These are phyloP conservation scores for Rhinoptilus africanus DNA, from an alignment of 2,113 vertebrate species.

Conservation along the genomic window DNA sequence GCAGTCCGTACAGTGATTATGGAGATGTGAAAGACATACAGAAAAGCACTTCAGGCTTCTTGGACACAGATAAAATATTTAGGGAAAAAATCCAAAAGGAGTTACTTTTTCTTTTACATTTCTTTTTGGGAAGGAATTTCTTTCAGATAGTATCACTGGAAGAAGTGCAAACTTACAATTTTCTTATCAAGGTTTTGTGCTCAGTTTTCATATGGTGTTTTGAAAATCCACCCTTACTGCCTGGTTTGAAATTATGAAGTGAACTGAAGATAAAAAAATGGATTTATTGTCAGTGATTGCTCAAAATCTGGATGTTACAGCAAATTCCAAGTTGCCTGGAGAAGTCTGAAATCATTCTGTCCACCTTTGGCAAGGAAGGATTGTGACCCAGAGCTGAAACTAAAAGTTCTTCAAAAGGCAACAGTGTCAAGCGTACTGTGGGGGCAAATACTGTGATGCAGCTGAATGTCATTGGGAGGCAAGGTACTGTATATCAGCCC, in stretches of 20 bases:
- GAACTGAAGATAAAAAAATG: neutral
- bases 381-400: neutral
- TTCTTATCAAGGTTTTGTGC: neutral
- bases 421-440: neutral
- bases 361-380: neutral
- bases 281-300: neutral
- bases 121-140: neutral
- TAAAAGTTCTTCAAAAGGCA: neutral
- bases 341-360: neutral
- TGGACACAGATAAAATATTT: neutral
- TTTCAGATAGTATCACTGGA: neutral
- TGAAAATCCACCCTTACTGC: neutral
- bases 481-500: neutral
- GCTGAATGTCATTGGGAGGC: neutral
- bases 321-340: neutral
- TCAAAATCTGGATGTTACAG: neutral
- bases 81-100: neutral
- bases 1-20: fast-evolving
- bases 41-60: neutral
- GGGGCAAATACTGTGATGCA: neutral
- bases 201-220: neutral
- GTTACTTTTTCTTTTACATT: neutral
- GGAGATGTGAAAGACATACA: neutral
- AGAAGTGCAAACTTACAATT: neutral
- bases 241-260: neutral